Conservation (phyloP, 2,888 invertebrate genomes). For the Heteromurus nitidus region DNA sequence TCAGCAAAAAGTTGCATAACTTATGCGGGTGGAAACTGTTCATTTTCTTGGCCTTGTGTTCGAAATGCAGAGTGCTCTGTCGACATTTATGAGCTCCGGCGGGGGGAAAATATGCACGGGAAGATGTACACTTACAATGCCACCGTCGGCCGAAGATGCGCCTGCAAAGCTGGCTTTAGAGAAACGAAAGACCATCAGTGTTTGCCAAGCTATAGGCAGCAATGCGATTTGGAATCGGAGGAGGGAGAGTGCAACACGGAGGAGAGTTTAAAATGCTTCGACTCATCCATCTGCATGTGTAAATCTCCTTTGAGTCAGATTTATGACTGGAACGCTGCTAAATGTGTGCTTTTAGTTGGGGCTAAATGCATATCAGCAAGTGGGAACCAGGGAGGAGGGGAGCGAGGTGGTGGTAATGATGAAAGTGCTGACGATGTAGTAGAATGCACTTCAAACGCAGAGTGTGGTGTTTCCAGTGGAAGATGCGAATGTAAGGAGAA, state of each 20-base stretch:
- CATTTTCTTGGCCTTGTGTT: constrained; percentile 59
- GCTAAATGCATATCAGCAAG: constrained; percentile 39
- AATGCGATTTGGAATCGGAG: constrained; percentile 48
- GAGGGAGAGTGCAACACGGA: constrained; percentile 56
- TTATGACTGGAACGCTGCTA: constrained; percentile 49
- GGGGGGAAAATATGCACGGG: constrained; percentile 63
- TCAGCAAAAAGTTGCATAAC: constrained; percentile 57
- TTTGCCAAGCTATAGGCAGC: constrained; percentile 43
- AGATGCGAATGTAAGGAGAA: constrained; percentile 45
- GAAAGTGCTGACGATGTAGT: constrained; percentile 44
- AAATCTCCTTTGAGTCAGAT: constrained; percentile 66
- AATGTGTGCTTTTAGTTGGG: constrained; percentile 61
- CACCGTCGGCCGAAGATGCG: constrained; percentile 62
- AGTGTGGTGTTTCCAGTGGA: constrained; percentile 35
- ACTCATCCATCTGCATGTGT: constrained; percentile 63
- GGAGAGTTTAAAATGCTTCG: constrained; percentile 66
- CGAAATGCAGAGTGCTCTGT: constrained; percentile 60
- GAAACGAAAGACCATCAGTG: constrained; percentile 49
- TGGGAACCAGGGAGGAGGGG: constrained; percentile 26
- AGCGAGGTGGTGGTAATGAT: constrained; percentile 49
- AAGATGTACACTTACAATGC: constrained; percentile 64
- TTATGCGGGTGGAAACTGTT: constrained; percentile 63
- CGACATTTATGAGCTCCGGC: constrained; percentile 65
- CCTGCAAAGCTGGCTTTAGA: constrained; percentile 48
- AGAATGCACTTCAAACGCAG: constrained; percentile 43